phyloP scores from a whole-genome alignment of 2,888 invertebrate genomes.

The Sericinus montela region DNA sequence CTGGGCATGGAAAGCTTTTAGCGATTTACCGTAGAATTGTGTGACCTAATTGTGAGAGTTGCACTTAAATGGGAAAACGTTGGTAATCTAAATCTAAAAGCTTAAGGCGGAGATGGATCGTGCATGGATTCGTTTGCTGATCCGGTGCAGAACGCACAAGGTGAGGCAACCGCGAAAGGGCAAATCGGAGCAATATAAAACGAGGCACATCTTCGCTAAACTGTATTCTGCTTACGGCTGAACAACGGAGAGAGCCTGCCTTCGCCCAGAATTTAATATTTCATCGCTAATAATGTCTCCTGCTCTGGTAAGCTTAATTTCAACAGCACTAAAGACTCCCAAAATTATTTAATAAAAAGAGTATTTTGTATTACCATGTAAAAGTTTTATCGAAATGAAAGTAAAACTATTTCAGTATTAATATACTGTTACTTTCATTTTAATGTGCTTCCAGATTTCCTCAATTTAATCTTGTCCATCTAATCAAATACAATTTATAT shows the following conservation, averaged over 20 bases:
- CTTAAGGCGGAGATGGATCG: constrained; percentile 42
- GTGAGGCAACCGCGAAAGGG: constrained; percentile 77
- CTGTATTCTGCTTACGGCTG: constrained; percentile 63
- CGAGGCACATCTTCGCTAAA: constrained; percentile 64
- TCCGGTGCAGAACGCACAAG: constrained; percentile 64
- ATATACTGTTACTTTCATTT: no score
- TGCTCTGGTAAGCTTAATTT: constrained; percentile 51
- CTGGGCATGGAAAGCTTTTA: not conserved
- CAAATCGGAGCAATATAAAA: constrained; percentile 74
- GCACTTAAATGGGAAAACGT: constrained; percentile 5
- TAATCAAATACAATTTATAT: no score
- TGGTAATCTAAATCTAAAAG: constrained; percentile 37
- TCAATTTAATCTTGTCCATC: no score
- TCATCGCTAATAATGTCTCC: constrained; percentile 41
- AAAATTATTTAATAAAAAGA: no score
- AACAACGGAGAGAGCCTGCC: constrained; percentile 49
- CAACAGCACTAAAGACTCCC: no score
- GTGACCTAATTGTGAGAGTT: constrained; percentile 5
- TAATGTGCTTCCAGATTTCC: no score
- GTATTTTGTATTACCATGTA: no score
- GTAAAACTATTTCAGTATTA: no score
- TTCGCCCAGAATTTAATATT: constrained; percentile 34
- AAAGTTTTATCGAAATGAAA: no score
- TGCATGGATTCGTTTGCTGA: constrained; percentile 48
- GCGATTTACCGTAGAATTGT: not conserved